Conservation (phyloP, 2,888 invertebrate species). For the Lasioglossum calceatum region DNA sequence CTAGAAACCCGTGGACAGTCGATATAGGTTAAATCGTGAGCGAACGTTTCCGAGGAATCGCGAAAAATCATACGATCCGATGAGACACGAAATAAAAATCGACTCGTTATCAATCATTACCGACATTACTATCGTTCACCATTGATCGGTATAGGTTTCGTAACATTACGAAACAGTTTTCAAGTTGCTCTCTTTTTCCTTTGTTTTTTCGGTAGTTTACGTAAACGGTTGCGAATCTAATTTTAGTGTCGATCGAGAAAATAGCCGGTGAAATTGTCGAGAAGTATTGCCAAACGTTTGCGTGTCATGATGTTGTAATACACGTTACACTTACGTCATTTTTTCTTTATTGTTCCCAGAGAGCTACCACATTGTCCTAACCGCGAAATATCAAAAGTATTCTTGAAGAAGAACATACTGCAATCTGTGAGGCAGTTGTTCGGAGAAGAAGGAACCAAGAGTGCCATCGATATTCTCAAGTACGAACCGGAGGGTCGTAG, state of each 20-base stretch:
- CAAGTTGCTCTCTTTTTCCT: neutral
- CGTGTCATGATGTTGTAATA: neutral
- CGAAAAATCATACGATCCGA: neutral
- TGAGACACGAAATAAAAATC: neutral
- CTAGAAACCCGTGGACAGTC: neutral
- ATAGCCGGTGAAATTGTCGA: neutral
- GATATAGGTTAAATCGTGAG: constrained; percentile 6
- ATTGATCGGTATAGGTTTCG: neutral
- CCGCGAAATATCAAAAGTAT: constrained; percentile 84
- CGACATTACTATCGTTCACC: neutral
- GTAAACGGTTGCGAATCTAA: neutral
- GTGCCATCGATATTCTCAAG: constrained; percentile 86
- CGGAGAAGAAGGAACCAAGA: constrained; percentile 68
- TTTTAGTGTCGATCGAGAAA: neutral
- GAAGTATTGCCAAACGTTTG: neutral
- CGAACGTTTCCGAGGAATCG: neutral
- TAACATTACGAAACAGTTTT: constrained; percentile 23
- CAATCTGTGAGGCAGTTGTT: constrained; percentile 45
- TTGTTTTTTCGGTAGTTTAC: neutral
- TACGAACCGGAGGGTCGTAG: constrained; percentile 84
- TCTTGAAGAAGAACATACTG: constrained; percentile 86
- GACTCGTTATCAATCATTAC: neutral
- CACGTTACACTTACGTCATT: neutral
- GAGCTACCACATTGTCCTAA: constrained; percentile 83
- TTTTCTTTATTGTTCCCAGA: constrained; percentile 81